Evolutionary conservation across 2,888 invertebrate species (phyloP).

Genomic region (Acrobasis consociella): DNA sequence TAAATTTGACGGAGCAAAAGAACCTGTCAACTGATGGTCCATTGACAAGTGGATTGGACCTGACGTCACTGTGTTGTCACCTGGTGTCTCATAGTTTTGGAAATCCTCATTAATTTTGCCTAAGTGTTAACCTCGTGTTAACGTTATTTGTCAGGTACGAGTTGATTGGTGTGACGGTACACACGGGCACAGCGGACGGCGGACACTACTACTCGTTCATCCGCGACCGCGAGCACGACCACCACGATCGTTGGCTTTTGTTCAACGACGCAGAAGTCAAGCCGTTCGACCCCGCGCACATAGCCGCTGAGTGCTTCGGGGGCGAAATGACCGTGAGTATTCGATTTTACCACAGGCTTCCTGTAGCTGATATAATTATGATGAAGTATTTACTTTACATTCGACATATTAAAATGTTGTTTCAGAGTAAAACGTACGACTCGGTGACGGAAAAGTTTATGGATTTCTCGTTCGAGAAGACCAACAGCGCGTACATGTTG

Average conservation of each 20-base stretch:
- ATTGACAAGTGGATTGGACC: too few relatives aligned
- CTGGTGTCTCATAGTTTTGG: too few relatives aligned
- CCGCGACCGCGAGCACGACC: slow-evolving; percentile 88
- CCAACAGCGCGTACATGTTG: slow-evolving; percentile 98
- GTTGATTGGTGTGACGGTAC: slow-evolving; percentile 96
- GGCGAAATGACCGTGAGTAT: slow-evolving; percentile 95
- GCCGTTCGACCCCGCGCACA: slow-evolving; percentile 96
- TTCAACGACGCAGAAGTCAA: slow-evolving; percentile 97
- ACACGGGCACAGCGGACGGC: slow-evolving; percentile 98
- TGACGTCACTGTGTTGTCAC: too few relatives aligned
- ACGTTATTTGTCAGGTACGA: slow-evolving; percentile 83
- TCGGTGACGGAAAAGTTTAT: slow-evolving; percentile 98
- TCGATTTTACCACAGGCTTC: too few relatives aligned
- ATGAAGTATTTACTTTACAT: neutral
- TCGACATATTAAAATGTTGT: slow-evolving; percentile 1
- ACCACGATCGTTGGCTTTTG: slow-evolving; percentile 94
- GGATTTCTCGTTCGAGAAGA: slow-evolving; percentile 99
- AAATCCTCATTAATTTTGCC: neutral
- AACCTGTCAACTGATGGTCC: too few relatives aligned
- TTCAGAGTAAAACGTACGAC: slow-evolving; percentile 96
- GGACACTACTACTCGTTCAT: slow-evolving; percentile 99
- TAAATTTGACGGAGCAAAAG: too few relatives aligned
- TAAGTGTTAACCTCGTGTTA: neutral
- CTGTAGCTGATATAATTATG: too few relatives aligned
- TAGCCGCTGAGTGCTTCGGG: slow-evolving; percentile 97